Evolutionary conservation across 2,113 vertebrate species (phyloP), one percentile per base, ranked within the genome.

Genomic region (Nerophis ophidion): DNA sequence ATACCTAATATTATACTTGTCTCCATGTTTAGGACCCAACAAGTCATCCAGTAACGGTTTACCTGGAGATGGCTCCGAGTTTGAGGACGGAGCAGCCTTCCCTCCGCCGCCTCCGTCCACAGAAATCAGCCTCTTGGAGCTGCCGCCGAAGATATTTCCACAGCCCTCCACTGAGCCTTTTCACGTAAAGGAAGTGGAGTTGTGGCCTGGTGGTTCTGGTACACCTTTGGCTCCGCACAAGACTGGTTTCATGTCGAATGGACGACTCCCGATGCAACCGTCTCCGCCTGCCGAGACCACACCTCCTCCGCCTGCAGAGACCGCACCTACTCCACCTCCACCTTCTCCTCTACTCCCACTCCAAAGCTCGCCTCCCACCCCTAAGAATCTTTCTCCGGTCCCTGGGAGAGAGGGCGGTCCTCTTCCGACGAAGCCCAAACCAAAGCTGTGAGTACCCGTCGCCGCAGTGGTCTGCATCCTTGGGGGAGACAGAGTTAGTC

Each of bases 381-480:
- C 67, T 26, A 72, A 74, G 58, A 76, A 67, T 58, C 40, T 67
- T 75, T 85, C 90, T 63, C 89, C 89, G 66, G 92, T 91, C 19
- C 91, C 90, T 8, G 84, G 73, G 8, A 99, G 92, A 84, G 93
- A 94, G 0, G 93, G 88, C 16, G 95, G 91, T 12, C 96, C 95
- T 0, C 86, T 97, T 71, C 92, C 94, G 52, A 93, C 92, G 74
- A 99, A 94, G 70, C 90, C 90, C 13, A 91, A 91, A 79, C 97
- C 97, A 38, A 99, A 97, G 84, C 91, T 99, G 97, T 98, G 88
- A 98, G 97, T 98, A 87, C 45, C 79, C 60, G 56, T 64, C 7
- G 9, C 67, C 53, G 11, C 47, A 1, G 60, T 54, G 63, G 61
- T 60, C 54, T 63, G 58, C 33, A 58, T 26, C 54, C 62, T 58